Evolutionary conservation across 2,888 invertebrate genomes (phyloP).

Genomic region (Agrotis ipsilon): DNA sequence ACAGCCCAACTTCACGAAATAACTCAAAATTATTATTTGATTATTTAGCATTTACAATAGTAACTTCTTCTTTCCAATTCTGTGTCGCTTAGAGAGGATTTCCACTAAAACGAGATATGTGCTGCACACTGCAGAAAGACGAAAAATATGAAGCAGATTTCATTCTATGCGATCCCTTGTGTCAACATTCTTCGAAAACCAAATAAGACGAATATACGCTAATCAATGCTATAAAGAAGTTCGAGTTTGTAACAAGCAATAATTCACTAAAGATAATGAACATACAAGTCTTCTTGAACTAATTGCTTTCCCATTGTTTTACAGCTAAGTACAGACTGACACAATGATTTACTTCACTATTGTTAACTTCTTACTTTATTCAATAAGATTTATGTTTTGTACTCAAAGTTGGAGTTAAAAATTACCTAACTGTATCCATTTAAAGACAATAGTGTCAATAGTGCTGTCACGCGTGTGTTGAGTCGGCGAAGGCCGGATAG

Average conservation of each 20-base stretch:
- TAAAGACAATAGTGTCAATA: conserved; percentile 56
- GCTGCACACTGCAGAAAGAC: too few relatives aligned
- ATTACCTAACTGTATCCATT: conserved; percentile 44
- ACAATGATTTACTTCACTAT: conserved; percentile 24
- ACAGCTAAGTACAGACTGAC: conserved; percentile 16
- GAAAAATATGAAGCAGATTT: too few relatives aligned
- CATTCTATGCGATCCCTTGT: too few relatives aligned
- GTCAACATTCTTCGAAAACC: too few relatives aligned
- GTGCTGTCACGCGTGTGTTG: conserved; percentile 25
- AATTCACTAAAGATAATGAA: too few relatives aligned
- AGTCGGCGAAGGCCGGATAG: conserved; percentile 8
- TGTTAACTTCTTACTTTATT: conserved; percentile 29
- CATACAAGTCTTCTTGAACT: background rate
- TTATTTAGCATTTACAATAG: background rate
- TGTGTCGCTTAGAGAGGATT: too few relatives aligned
- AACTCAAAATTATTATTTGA: background rate
- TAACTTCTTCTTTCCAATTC: background rate
- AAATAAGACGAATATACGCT: background rate
- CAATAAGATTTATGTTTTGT: conserved; percentile 39
- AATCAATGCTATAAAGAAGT: background rate
- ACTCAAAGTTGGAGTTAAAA: conserved; percentile 22
- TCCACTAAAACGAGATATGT: too few relatives aligned
- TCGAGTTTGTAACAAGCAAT: background rate
- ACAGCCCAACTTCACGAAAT: too few relatives aligned
- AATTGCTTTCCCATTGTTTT: conserved; percentile 19